Percentiles rank a stretch among this genome's conserved stretches.
phyloP scores from a whole-genome alignment of 1,140 invertebrate genomes.

The Telenomus remus region DNA sequence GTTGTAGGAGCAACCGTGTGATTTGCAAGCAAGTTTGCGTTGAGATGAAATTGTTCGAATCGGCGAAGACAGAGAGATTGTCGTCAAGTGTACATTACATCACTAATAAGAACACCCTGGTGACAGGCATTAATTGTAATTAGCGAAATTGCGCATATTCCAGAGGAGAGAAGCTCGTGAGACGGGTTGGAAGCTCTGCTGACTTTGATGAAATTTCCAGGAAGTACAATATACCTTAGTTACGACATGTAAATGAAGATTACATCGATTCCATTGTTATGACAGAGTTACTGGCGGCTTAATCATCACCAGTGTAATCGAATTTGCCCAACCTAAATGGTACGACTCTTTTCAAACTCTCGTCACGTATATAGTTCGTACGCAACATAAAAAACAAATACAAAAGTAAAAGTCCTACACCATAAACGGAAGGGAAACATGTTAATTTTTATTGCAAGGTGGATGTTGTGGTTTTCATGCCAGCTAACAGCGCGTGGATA shows the following conservation, averaged over 20 bases:
- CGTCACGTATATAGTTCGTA: too few species aligned
- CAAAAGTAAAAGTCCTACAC: too few species aligned
- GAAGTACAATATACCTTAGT: slow-evolving; percentile 23
- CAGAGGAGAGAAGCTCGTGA: slow-evolving; percentile 20
- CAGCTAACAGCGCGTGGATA: too few species aligned
- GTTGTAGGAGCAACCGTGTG: not conserved
- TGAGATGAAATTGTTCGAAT: not conserved
- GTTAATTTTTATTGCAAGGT: too few species aligned
- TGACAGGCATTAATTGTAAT: slow-evolving; percentile 57
- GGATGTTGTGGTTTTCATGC: too few species aligned
- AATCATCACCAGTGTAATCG: too few species aligned
- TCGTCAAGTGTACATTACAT: slow-evolving; percentile 38
- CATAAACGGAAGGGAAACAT: too few species aligned
- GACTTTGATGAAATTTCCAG: slow-evolving; percentile 53
- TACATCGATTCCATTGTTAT: slow-evolving; percentile 27
- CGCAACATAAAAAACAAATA: too few species aligned
- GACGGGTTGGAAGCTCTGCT: slow-evolving; percentile 16
- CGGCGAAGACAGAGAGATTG: slow-evolving; percentile 18
- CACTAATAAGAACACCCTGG: slow-evolving; percentile 52
- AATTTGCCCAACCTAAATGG: too few species aligned
- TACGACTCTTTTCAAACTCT: too few species aligned
- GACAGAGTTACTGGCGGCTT: not conserved
- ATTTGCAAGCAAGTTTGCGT: slow-evolving; percentile 12
- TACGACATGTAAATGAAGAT: slow-evolving; percentile 42
- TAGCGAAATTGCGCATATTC: slow-evolving; percentile 52